Conservation (phyloP, 2,888 invertebrate species). For the Philhelius pedissequus region DNA sequence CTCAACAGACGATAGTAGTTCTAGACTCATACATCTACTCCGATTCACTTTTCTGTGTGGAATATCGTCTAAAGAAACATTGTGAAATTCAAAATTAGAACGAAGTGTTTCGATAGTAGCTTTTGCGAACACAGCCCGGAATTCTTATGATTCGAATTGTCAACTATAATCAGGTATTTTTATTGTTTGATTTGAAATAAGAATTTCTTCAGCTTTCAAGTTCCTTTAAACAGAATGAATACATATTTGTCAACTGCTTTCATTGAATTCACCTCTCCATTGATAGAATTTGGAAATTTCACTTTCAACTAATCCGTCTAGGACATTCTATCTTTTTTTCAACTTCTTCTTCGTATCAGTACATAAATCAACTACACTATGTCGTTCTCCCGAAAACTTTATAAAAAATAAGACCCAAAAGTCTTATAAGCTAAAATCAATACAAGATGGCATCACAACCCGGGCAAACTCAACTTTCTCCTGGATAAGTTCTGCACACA, state of each 20-base stretch:
- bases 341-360: background rate
- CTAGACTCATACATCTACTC: too few relatives aligned
- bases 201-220: background rate
- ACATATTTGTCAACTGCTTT: background rate
- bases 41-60: too few relatives aligned
- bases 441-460: background rate
- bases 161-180: too few relatives aligned
- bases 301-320: background rate
- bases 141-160: too few relatives aligned
- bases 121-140: too few relatives aligned
- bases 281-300: background rate
- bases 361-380: background rate
- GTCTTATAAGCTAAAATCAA: conserved; percentile 3
- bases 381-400: background rate
- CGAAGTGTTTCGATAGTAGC: too few relatives aligned
- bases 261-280: background rate
- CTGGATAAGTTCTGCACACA: background rate
- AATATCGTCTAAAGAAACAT: too few relatives aligned
- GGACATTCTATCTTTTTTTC: background rate
- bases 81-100: too few relatives aligned
- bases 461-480: background rate
- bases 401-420: background rate
- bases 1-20: too few relatives aligned
- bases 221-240: background rate
- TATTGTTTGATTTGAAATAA: too few relatives aligned